These are phyloP conservation scores for Petrocephalus zakoni DNA, from an alignment of 2,113 vertebrate genomes.

Conservation along the genomic window DNA sequence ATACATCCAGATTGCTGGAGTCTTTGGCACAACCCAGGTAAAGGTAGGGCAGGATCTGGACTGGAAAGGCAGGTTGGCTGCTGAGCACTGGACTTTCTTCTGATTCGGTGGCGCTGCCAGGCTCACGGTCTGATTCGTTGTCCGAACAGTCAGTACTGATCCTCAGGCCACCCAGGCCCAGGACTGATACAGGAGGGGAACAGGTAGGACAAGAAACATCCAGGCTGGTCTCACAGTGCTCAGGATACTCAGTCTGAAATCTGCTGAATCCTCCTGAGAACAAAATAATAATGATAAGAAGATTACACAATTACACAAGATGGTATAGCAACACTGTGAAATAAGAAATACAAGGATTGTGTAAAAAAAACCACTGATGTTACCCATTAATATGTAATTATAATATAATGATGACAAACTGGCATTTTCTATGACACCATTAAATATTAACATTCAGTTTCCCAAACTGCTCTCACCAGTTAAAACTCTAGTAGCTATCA, in stretches of 20 bases:
- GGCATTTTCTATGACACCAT: background rate
- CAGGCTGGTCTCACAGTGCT: slow-evolving; percentile 91
- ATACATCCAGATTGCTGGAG: slow-evolving; percentile 89
- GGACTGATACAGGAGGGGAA: slow-evolving; percentile 81
- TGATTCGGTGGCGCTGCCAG: slow-evolving; percentile 90
- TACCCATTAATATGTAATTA: background rate
- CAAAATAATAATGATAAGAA: background rate
- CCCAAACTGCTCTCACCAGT: background rate
- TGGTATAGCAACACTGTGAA: background rate
- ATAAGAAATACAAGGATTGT: background rate
- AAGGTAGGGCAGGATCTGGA: slow-evolving; percentile 95
- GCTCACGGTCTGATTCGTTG: slow-evolving; percentile 89
- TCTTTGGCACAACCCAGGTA: slow-evolving; percentile 99
- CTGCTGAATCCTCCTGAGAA: slow-evolving; percentile 91
- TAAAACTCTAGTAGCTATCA: background rate
- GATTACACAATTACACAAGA: background rate
- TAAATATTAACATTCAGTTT: background rate
- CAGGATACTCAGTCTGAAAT: slow-evolving; percentile 90
- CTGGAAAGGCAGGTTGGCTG: slow-evolving; percentile 92
- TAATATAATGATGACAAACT: background rate
- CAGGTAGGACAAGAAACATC: slow-evolving; percentile 85
- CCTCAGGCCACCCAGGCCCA: slow-evolving; percentile 85
- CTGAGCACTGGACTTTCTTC: slow-evolving; percentile 86
- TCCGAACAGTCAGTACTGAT: slow-evolving; percentile 95
- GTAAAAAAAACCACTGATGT: background rate